Evolutionary conservation across 2,888 invertebrate species (phyloP).

Genomic region (Leucania comma): DNA sequence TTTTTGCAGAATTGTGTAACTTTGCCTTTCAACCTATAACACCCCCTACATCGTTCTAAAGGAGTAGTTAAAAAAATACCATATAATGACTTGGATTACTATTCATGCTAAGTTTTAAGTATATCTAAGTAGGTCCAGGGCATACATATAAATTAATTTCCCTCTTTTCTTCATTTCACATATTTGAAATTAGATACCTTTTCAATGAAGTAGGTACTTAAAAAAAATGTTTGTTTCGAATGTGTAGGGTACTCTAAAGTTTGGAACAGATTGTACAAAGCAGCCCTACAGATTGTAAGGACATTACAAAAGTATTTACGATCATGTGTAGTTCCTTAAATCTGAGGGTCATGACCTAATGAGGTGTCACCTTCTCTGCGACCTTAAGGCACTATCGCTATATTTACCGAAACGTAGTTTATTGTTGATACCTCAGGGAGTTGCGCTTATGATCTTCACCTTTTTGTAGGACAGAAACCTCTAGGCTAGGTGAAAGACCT

Average conservation of each 20-base stretch:
- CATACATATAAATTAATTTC: no score
- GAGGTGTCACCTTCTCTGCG: conserved; percentile 60
- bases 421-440: conserved; percentile 27
- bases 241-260: not conserved
- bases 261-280: not conserved
- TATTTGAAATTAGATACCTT: not conserved
- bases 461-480: conserved; percentile 7
- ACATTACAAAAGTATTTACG: conserved; percentile 46
- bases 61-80: no score
- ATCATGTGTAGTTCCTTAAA: conserved; percentile 46
- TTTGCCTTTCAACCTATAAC: no score
- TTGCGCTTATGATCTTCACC: conserved; percentile 15
- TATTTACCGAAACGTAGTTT: conserved; percentile 51
- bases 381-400: conserved; percentile 45
- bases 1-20: no score
- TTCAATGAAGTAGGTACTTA: no score
- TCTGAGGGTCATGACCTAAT: conserved; percentile 57
- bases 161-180: no score
- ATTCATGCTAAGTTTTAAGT: no score
- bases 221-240: not conserved
- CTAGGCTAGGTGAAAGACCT: conserved; percentile 21
- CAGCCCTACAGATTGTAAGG: not conserved
- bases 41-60: no score
- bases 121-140: no score
- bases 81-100: no score